phyloP scores from a whole-genome alignment of 2,888 invertebrate species.

The Dromius quadrimaculatus region DNA sequence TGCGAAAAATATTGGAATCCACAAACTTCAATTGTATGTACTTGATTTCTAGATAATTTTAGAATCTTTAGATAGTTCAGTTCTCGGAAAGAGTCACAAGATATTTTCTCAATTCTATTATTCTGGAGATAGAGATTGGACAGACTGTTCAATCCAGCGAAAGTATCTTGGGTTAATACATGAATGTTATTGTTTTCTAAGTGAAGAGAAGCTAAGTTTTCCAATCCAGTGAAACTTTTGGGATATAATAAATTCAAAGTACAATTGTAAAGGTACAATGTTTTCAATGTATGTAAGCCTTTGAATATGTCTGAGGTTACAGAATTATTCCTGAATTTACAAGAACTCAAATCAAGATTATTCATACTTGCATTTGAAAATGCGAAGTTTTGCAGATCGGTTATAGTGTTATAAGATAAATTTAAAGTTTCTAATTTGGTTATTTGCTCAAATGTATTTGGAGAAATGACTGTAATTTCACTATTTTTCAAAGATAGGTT shows the following conservation, averaged over 20 bases:
- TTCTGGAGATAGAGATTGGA: constrained; percentile 25
- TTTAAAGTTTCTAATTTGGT: constrained; percentile 21
- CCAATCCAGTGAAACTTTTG: constrained; percentile 1
- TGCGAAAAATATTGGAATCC: constrained; percentile 42
- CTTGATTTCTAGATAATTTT: constrained; percentile 15
- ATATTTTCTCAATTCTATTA: constrained; percentile 15
- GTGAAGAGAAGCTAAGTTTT: constrained; percentile 1
- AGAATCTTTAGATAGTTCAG: constrained; percentile 29
- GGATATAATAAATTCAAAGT: constrained; percentile 3
- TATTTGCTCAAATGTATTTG: constrained; percentile 12
- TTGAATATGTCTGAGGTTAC: constrained; percentile 12
- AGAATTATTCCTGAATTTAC: constrained; percentile 33
- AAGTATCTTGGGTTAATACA: constrained; percentile 3
- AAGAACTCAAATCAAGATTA: constrained; percentile 22
- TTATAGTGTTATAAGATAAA: constrained; percentile 28
- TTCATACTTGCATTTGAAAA: constrained; percentile 5
- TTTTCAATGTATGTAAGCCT: constrained; percentile 18
- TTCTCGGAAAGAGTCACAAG: constrained; percentile 18
- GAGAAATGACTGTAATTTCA: constrained; percentile 20
- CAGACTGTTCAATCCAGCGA: constrained; percentile 9
- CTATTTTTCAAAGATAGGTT: constrained; percentile 10
- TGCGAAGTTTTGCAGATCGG: constrained; percentile 12
- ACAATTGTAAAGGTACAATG: constrained; percentile 30
- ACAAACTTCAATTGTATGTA: constrained; percentile 30
- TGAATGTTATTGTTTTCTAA: constrained; percentile 31